Evolutionary conservation across 2,113 vertebrate species (phyloP).

Genomic region (Sylvicapra grimmia): DNA sequence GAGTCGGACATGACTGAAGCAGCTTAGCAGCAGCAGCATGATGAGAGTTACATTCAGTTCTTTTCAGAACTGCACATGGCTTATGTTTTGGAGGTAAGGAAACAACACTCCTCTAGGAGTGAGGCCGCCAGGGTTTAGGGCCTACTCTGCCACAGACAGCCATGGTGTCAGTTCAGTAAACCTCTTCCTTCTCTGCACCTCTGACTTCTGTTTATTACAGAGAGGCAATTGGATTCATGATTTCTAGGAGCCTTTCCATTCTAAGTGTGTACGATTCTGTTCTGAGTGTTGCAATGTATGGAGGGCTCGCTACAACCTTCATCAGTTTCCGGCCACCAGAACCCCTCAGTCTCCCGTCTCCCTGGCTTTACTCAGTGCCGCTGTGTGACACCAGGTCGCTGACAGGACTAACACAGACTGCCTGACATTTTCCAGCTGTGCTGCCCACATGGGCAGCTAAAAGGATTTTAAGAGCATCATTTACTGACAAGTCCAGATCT

Average conservation of each 20-base stretch:
- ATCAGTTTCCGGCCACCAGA: background rate
- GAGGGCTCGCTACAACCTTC: background rate
- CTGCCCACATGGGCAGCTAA: slow-evolving; percentile 20
- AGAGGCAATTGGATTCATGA: background rate
- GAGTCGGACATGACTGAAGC: too few relatives aligned
- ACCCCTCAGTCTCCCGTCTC: background rate
- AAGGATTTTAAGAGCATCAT: slow-evolving; percentile 65
- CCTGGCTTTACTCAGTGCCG: background rate
- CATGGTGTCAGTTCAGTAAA: background rate
- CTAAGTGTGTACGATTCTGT: background rate
- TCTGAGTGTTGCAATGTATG: background rate
- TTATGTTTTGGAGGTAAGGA: background rate
- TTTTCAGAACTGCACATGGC: background rate
- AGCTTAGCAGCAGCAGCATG: too few relatives aligned
- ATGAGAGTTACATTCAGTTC: background rate
- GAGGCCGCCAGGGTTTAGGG: background rate
- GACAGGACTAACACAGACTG: background rate
- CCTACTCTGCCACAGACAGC: background rate
- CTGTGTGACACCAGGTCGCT: background rate
- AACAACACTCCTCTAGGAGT: background rate
- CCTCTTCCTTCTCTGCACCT: background rate
- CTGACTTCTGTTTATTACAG: background rate
- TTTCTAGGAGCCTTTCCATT: background rate
- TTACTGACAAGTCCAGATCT: slow-evolving; percentile 69
- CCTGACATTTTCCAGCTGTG: slow-evolving; percentile 42